These are phyloP conservation scores for Atethmia centrago DNA, from an alignment of 2,888 invertebrate species.

Conservation along the genomic window DNA sequence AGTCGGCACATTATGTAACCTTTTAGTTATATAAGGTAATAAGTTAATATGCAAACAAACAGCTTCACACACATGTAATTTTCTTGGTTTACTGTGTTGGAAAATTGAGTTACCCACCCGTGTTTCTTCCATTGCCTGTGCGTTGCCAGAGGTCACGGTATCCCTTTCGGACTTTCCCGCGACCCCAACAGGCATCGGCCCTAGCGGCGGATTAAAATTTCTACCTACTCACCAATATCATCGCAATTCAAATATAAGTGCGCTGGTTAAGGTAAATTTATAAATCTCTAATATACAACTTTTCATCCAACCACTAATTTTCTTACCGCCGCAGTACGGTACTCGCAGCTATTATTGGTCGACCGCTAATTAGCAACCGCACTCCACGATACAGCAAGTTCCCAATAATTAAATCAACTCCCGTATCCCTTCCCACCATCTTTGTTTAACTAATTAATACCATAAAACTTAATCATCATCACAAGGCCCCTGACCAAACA, in stretches of 20 bases:
- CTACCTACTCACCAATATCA: not conserved
- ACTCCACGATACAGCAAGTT: constrained; percentile 36
- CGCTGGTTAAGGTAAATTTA: not conserved
- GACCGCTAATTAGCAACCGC: constrained; percentile 43
- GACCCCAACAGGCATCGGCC: too few species aligned
- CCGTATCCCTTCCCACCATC: constrained; percentile 59
- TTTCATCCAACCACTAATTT: not conserved
- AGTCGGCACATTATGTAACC: constrained; percentile 20
- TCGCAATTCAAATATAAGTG: not conserved
- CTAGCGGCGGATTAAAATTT: too few species aligned
- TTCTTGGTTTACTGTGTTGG: too few species aligned
- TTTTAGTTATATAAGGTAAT: constrained; percentile 26
- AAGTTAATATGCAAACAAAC: constrained; percentile 25
- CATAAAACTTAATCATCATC: constrained; percentile 54
- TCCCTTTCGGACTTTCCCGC: too few species aligned
- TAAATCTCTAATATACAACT: not conserved
- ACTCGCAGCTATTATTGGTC: constrained; percentile 17
- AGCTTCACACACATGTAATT: constrained; percentile 1
- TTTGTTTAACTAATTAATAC: constrained; percentile 64
- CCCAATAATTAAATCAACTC: constrained; percentile 44
- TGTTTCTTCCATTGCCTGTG: too few species aligned
- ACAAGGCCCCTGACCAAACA: constrained; percentile 54
- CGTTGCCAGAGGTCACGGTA: too few species aligned
- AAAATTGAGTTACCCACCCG: too few species aligned
- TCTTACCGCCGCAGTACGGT: constrained; percentile 14